Evolutionary conservation across 2,888 invertebrate genomes (phyloP), one percentile per base, ranked within the genome.

Genomic region (Rhingia rostrata): DNA sequence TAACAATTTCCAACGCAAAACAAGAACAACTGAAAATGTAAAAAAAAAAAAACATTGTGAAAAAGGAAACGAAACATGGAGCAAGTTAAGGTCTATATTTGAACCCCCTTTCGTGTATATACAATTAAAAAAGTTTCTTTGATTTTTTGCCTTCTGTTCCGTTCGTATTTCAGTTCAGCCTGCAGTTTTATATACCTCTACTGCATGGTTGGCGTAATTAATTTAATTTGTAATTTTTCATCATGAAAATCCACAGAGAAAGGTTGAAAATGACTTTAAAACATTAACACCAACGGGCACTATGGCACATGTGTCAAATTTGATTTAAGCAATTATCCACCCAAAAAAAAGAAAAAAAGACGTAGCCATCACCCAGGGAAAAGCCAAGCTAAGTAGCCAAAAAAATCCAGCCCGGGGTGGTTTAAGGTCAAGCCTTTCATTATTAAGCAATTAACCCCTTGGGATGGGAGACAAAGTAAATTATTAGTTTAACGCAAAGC

Each of bases 141-240:
- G 39, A 61, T 60, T 79, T 60, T 66, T 78, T 32, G 35, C 58
- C 49, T 6, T 32, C 39, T 58, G 67, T 66, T 66, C 58, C 47
- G 32, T 39, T 45, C 39, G 35, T 63, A 30, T 63, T 60, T 51
- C 35, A 47, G 41, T 41, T 67, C 22, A 22, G 37, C 56, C 60
- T 80, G 80, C 70, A 75, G 49, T 73, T 75, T 83, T 75, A 58
- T 75, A 47, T 54, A 53, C 22, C 43, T 45, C 49, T 35, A 69
- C 47, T 80, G 74, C 66, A 84, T 60, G 75, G 80, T 75, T 70
- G 64, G 60, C 80, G 70, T 84, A 84, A 80, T 84, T 84, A 84
- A 84, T 84, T 84, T 84, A 80, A 84, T 84, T 84, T 84, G 74
- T 63, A 75, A 80, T 80, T 75, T 83, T 84, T 75, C 80, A 75